Conservation (phyloP, 2,888 invertebrate species). For the Dynastes hyllus region DNA sequence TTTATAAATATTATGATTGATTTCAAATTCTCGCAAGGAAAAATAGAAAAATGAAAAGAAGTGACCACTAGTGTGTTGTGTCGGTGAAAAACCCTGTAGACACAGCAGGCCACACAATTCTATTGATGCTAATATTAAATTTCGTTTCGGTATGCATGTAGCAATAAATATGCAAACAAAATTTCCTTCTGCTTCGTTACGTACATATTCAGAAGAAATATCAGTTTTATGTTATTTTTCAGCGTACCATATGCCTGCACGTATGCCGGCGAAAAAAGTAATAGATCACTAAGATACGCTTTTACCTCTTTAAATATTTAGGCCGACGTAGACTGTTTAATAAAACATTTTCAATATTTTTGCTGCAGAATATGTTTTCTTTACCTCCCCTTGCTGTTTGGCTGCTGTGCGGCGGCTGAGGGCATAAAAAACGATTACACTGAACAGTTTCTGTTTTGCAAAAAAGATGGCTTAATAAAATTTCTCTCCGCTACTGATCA, state of each 20-base stretch:
- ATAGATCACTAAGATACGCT: conserved; percentile 19
- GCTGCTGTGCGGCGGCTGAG: not conserved
- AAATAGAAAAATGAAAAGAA: too few species aligned
- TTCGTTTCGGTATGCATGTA: not conserved
- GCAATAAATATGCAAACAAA: conserved; percentile 1
- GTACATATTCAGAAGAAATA: not conserved
- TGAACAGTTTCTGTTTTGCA: conserved; percentile 16
- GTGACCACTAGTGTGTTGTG: too few species aligned
- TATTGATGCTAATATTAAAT: not conserved
- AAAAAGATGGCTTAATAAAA: conserved; percentile 21
- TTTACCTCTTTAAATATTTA: conserved; percentile 28
- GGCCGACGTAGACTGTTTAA: conserved; percentile 11
- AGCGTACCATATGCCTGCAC: not conserved
- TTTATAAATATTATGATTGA: too few species aligned
- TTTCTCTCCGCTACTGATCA: conserved; percentile 11
- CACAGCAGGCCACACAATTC: too few species aligned
- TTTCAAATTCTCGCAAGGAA: too few species aligned
- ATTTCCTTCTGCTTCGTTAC: not conserved
- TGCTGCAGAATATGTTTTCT: not conserved
- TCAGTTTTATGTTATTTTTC: not conserved
- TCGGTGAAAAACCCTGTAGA: too few species aligned
- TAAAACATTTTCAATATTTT: conserved; percentile 33
- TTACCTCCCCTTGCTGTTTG: not conserved
- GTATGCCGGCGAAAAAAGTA: not conserved
- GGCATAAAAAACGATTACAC: conserved; percentile 12